Conservation (phyloP, 2,888 invertebrate genomes). For the Cylindroiulus punctatus region DNA sequence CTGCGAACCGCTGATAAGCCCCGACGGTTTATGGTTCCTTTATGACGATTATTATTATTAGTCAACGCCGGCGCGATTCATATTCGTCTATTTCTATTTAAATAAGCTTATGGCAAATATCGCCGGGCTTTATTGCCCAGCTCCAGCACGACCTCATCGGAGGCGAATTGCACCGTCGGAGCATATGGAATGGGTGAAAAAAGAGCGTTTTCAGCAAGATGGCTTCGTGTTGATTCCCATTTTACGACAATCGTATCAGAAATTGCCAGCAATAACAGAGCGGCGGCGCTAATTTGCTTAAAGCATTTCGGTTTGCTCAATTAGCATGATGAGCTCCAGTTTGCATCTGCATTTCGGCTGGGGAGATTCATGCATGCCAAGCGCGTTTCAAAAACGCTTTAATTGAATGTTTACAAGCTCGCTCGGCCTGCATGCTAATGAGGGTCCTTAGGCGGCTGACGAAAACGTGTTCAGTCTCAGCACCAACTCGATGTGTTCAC, state of each 20-base stretch:
- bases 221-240: neutral
- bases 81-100: constrained; percentile 41
- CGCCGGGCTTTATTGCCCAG: neutral
- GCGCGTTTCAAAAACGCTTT: neutral
- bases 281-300: constrained; percentile 16
- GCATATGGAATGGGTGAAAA: neutral
- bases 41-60: constrained; percentile 20
- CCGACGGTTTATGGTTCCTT: neutral
- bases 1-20: constrained; percentile 34
- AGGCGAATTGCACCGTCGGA: neutral
- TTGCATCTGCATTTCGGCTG: neutral
- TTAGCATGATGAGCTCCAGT: constrained; percentile 24
- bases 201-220: neutral
- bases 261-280: constrained; percentile 35
- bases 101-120: constrained; percentile 21
- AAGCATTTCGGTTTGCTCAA: constrained; percentile 27
- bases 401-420: neutral
- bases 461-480: neutral
- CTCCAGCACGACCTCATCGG: neutral
- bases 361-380: neutral
- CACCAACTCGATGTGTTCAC: too few relatives aligned
- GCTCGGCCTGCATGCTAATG: neutral
- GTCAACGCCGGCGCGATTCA: neutral
- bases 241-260: constrained; percentile 35
- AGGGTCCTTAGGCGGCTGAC: neutral